Base-by-base conservation (phyloP, 1,140 invertebrate species). In the Drosophila nigromelanica region DNA sequence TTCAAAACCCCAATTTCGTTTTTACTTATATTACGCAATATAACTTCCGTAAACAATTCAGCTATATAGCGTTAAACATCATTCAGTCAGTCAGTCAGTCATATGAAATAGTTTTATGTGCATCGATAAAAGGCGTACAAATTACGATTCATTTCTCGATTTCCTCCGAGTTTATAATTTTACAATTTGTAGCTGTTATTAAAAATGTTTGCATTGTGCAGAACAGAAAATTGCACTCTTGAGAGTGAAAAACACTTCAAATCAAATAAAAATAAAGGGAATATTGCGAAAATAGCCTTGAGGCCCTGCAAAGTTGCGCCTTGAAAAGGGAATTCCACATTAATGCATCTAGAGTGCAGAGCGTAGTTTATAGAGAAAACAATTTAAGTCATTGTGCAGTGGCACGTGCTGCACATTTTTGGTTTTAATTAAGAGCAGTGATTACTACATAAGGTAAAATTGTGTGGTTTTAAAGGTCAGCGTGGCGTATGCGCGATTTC, bases 401-500 rank as follows among this genome's bases (percentile, higher is more conserved):
- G 39, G 35, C 48, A 50, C 42, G 50, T 61, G 43, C 52, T n/a
- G 48, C 18, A 43, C 27, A 47, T 51, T 24, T 48, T 56, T 10
- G 45, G 21, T 12, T 33, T 24, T 42, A 43, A 52, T 30, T 30
- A 42, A 63, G 24, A 18, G 27, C 33, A 27, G 27, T 27, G 27
- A 27, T 27, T 27, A 27, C 27, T 27, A 0, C 27, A 27, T 5
- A 27, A 27, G 8, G 33, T 8, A 35, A 8, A 8, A 35, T 10
- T 3, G 24, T 21, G 30, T 58, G 15, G 15, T 47, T 37, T 37
- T 2, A 14, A 14, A 24, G 58, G 18, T n/a, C 14, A 52, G 27
- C 42, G 12, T 15, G 60, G n/a, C 81, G 63, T 78, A 70, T 87
- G 64, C 35, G 56, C 48, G 27, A 68, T 73, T 18, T 33, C 14